phyloP scores from a whole-genome alignment of 2,113 vertebrate genomes.

The Bubalus kerabau region DNA sequence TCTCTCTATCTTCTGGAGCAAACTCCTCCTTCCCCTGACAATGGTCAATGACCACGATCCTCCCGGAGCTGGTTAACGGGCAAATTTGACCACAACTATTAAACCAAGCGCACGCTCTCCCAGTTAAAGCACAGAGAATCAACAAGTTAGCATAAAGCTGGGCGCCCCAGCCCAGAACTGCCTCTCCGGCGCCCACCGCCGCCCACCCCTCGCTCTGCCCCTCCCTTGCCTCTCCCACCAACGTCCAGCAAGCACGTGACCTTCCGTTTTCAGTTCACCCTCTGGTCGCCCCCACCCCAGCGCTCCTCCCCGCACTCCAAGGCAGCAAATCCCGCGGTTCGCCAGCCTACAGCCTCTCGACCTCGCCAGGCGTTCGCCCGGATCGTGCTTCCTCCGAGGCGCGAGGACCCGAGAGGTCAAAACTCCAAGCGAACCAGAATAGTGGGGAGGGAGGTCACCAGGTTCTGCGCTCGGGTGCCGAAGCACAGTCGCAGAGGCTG shows the following conservation, averaged over 20 bases:
- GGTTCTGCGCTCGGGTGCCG: fast-evolving
- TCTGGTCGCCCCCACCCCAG: neutral
- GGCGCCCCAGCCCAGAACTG: neutral
- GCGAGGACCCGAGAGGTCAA: neutral
- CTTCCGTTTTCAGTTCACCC: neutral
- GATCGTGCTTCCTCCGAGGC: neutral
- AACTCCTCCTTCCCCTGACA: neutral
- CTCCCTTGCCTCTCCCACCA: fast-evolving
- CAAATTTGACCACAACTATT: neutral
- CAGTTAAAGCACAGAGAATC: slow-evolving; percentile 39
- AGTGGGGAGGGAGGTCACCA: neutral
- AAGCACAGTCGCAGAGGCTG: neutral
- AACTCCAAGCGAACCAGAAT: neutral
- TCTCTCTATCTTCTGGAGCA: neutral
- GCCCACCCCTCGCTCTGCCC: neutral
- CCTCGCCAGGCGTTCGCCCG: neutral
- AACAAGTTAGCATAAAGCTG: slow-evolving; percentile 59
- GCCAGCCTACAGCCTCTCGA: neutral
- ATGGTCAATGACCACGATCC: neutral
- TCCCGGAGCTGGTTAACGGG: neutral
- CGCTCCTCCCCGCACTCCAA: neutral
- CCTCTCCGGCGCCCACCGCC: neutral
- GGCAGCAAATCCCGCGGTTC: slow-evolving; percentile 18
- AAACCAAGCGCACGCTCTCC: neutral
- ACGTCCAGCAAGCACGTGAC: neutral